Evolutionary conservation across 2,797 vertebrate species (phyloP).

Genomic region (Gymnothorax javanicus): DNA sequence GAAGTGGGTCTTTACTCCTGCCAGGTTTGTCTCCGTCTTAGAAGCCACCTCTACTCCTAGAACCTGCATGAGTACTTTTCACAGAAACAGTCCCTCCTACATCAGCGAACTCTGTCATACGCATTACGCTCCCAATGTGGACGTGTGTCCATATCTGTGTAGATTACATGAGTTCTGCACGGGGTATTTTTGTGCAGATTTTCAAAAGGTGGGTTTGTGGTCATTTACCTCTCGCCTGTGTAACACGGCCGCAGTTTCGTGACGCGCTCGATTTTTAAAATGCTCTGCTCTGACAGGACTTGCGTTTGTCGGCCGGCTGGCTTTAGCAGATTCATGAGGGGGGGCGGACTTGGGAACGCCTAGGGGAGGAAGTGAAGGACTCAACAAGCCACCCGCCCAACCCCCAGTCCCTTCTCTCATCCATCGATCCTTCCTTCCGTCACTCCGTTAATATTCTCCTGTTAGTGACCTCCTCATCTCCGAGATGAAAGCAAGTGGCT

Average conservation of each 20-base stretch:
- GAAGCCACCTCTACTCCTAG: conserved; percentile 35
- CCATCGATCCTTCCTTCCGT: conserved; percentile 48
- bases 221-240: neutral
- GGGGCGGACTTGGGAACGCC: neutral
- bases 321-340: neutral
- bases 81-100: conserved; percentile 40
- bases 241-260: neutral
- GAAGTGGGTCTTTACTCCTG: conserved; percentile 28
- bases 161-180: too few species aligned
- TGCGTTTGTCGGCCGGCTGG: neutral
- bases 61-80: conserved; percentile 33
- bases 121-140: conserved; percentile 34
- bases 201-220: too few species aligned
- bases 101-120: conserved; percentile 47
- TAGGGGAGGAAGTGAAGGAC: conserved; percentile 15
- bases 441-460: conserved; percentile 20
- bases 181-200: too few species aligned
- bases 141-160: neutral
- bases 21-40: conserved; percentile 35
- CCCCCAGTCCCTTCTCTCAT: conserved; percentile 31
- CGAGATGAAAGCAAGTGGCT: conserved; percentile 52
- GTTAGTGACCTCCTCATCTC: conserved; percentile 32
- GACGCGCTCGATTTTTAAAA: too few species aligned
- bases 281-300: too few species aligned
- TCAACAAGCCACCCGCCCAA: conserved; percentile 35